These are phyloP conservation scores for Agriopis leucophaearia DNA, from an alignment of 2,888 invertebrate species.

Conservation along the genomic window DNA sequence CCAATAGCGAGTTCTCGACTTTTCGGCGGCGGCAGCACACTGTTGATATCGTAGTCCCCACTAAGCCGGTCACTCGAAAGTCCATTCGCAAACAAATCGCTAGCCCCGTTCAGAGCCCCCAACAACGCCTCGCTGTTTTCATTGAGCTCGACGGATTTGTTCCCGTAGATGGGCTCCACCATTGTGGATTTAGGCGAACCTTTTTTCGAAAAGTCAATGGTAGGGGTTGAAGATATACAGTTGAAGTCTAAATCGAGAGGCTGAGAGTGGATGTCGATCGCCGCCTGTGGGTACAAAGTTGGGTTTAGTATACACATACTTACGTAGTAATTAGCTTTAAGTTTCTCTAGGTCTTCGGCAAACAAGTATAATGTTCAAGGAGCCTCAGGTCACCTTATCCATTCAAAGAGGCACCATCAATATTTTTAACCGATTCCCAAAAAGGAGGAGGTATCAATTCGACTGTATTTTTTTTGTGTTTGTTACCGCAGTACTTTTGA, in stretches of 20 bases:
- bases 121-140: slow-evolving; percentile 76
- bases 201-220: slow-evolving; percentile 79
- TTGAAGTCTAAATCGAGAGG: slow-evolving; percentile 82
- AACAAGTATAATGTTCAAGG: neutral
- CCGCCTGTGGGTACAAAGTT: slow-evolving; percentile 60
- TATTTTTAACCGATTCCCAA: too few relatives aligned
- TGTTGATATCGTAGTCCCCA: slow-evolving; percentile 82
- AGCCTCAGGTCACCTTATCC: too few relatives aligned
- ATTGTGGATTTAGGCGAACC: slow-evolving; percentile 77
- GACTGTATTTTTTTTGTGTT: too few relatives aligned
- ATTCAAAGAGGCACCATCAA: too few relatives aligned
- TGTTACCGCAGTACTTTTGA: too few relatives aligned
- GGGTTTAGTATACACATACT: slow-evolving; percentile 22
- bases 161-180: slow-evolving; percentile 81
- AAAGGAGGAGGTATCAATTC: too few relatives aligned
- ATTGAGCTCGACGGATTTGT: slow-evolving; percentile 79
- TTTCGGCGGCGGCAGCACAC: slow-evolving; percentile 81
- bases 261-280: slow-evolving; percentile 79
- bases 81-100: slow-evolving; percentile 80
- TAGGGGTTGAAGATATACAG: slow-evolving; percentile 80
- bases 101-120: slow-evolving; percentile 73
- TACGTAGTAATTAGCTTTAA: neutral
- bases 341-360: neutral
- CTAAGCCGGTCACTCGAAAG: slow-evolving; percentile 74
- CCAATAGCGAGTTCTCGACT: slow-evolving; percentile 83